phyloP scores from a whole-genome alignment of 2,797 vertebrate genomes.

The Hephaestus fuliginosus region DNA sequence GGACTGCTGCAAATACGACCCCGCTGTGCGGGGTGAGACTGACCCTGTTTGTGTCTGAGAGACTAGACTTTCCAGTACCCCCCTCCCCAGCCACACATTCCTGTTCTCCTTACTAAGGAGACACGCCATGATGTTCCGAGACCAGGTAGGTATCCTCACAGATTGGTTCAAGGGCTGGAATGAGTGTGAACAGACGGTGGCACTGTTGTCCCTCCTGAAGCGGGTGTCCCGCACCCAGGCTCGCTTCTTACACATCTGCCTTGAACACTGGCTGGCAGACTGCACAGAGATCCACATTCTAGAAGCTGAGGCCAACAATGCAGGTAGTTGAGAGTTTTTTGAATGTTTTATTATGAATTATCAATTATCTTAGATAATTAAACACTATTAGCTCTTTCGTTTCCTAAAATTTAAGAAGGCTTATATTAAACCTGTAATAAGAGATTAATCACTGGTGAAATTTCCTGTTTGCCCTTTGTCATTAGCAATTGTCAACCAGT shows the following conservation, averaged over 20 bases:
- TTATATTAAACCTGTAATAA: neutral
- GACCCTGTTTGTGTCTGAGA: conserved; percentile 66
- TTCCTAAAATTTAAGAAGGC: conserved; percentile 9
- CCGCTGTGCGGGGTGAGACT: conserved; percentile 82
- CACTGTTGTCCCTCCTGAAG: conserved; percentile 95
- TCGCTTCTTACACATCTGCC: conserved; percentile 96
- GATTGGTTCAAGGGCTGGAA: conserved; percentile 99
- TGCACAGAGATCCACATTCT: conserved; percentile 95
- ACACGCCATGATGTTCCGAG: conserved; percentile 98
- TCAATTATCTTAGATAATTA: neutral
- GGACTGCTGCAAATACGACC: conserved; percentile 77
- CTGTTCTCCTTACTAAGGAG: conserved; percentile 79
- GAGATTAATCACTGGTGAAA: conserved; percentile 11
- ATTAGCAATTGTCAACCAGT: conserved; percentile 93
- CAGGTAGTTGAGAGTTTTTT: conserved; percentile 85
- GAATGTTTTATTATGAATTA: neutral
- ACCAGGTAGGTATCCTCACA: conserved; percentile 96
- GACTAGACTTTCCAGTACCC: conserved; percentile 62
- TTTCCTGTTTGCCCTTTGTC: conserved; percentile 27
- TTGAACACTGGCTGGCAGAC: conserved; percentile 96
- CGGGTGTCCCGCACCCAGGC: conserved; percentile 95
- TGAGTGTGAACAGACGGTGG: conserved; percentile 98
- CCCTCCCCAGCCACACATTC: conserved; percentile 60
- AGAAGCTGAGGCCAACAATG: conserved; percentile 96
- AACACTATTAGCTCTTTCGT: neutral